phyloP scores from a whole-genome alignment of 2,888 invertebrate genomes.

The Troilus luridus region DNA sequence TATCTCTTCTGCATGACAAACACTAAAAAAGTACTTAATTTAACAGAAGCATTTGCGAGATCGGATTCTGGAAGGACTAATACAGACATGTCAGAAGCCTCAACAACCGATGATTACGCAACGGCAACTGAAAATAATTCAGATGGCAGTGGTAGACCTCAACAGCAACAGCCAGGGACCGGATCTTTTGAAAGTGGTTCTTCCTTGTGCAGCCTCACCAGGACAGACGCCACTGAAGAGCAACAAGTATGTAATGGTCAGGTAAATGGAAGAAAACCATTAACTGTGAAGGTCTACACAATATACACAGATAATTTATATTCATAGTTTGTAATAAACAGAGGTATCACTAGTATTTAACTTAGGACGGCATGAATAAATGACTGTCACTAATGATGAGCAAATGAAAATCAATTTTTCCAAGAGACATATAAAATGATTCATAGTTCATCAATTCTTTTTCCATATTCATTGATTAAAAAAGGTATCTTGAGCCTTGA shows the following conservation, averaged over 20 bases:
- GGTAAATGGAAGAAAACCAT: constrained; percentile 20
- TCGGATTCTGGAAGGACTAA: constrained; percentile 66
- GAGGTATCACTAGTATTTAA: too few relatives aligned
- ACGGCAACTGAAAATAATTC: constrained; percentile 76
- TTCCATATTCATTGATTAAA: too few relatives aligned
- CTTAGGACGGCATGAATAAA: too few relatives aligned
- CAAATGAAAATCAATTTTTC: too few relatives aligned
- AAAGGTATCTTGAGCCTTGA: too few relatives aligned
- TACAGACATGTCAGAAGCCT: constrained; percentile 87
- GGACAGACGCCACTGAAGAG: constrained; percentile 75
- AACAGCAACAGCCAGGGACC: constrained; percentile 72
- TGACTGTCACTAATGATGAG: too few relatives aligned
- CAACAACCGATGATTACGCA: constrained; percentile 89
- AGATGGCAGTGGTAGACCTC: constrained; percentile 66
- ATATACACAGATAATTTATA: not conserved
- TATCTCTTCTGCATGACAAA: not conserved
- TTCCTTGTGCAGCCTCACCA: constrained; percentile 82
- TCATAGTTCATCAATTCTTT: too few relatives aligned
- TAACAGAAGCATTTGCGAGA: constrained; percentile 65
- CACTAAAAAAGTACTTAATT: not conserved
- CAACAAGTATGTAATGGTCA: constrained; percentile 64
- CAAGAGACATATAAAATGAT: too few relatives aligned
- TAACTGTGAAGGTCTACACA: not conserved
- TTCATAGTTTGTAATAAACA: too few relatives aligned
- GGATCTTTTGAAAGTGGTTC: constrained; percentile 92